Percentiles rank a stretch among this genome's conserved stretches.
These are phyloP conservation scores for Monochamus saltuarius DNA, from an alignment of 1,140 invertebrate genomes.

Conservation along the genomic window DNA sequence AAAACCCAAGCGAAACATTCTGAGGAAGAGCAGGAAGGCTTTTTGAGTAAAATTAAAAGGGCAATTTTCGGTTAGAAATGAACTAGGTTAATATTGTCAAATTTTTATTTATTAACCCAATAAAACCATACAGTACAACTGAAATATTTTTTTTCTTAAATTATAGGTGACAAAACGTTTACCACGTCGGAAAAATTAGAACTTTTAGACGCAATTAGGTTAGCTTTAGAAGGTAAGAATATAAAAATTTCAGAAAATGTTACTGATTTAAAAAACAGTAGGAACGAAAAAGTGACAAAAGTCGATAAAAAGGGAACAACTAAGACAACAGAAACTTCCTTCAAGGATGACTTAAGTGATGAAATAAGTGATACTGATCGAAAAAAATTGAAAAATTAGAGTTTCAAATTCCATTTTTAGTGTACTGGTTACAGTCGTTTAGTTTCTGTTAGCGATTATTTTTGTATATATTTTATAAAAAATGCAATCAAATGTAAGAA, in stretches of 20 bases:
- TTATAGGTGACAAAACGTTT: conserved; percentile 65
- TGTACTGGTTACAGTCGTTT: neutral
- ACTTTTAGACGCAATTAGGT: conserved; percentile 62
- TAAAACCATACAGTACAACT: conserved; percentile 15
- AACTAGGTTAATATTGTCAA: conserved; percentile 8
- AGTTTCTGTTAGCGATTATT: neutral
- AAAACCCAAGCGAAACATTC: conserved; percentile 54
- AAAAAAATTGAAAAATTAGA: conserved; percentile 29
- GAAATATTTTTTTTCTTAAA: conserved; percentile 17
- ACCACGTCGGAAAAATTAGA: conserved; percentile 57
- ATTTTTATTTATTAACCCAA: conserved; percentile 21
- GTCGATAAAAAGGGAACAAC: conserved; percentile 13
- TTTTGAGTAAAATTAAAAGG: conserved; percentile 64
- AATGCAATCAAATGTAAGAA: no score
- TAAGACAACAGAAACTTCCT: conserved; percentile 1
- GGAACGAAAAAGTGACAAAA: conserved; percentile 17
- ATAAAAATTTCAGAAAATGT: conserved; percentile 16
- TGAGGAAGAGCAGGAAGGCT: conserved; percentile 52
- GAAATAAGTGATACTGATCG: conserved; percentile 26
- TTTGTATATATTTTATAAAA: no score
- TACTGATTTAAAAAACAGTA: conserved; percentile 33
- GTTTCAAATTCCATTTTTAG: neutral
- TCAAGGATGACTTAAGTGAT: conserved; percentile 7
- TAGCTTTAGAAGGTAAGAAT: conserved; percentile 56
- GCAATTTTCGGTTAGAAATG: conserved; percentile 63